A percentile compares a stretch with the other conserved stretches of the same genome.
phyloP scores from a whole-genome alignment of 2,888 invertebrate genomes.

The Eupelmus urozonus region DNA sequence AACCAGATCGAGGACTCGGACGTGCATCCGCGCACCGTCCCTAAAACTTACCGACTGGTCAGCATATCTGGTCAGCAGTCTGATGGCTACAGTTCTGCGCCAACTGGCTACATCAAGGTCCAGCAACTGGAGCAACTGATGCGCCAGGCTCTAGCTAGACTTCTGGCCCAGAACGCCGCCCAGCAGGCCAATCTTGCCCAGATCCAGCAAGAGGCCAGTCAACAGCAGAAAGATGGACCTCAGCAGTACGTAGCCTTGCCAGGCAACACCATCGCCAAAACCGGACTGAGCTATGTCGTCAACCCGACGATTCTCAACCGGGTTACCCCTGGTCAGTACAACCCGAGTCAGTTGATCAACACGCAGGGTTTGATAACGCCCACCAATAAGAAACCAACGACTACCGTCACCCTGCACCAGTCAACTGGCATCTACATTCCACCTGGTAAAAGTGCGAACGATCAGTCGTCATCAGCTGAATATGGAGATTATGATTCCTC shows the following conservation, averaged over 20 bases:
- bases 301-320: slow-evolving; percentile 64
- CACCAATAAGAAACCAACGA: slow-evolving; percentile 65
- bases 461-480: slow-evolving; percentile 60
- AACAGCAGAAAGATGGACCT: slow-evolving; percentile 52
- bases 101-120: slow-evolving; percentile 65
- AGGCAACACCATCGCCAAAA: slow-evolving; percentile 66
- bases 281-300: slow-evolving; percentile 70
- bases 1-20: slow-evolving; percentile 68
- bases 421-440: slow-evolving; percentile 67
- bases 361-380: slow-evolving; percentile 62
- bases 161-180: slow-evolving; percentile 66
- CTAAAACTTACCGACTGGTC: slow-evolving; percentile 69
- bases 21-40: slow-evolving; percentile 58
- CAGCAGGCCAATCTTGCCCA: slow-evolving; percentile 57
- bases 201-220: slow-evolving; percentile 46
- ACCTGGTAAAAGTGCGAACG: slow-evolving; percentile 62
- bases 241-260: slow-evolving; percentile 55
- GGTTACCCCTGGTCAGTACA: slow-evolving; percentile 59
- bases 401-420: slow-evolving; percentile 65
- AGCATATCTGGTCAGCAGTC: slow-evolving; percentile 69
- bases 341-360: slow-evolving; percentile 52
- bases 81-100: slow-evolving; percentile 63
- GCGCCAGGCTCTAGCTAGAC: slow-evolving; percentile 68
- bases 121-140: slow-evolving; percentile 72
- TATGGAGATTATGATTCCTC: slow-evolving; percentile 68